Evolutionary conservation across 2,888 invertebrate genomes (phyloP), one percentile per base, ranked within the genome.

Genomic region (Ochropleura leucogaster): DNA sequence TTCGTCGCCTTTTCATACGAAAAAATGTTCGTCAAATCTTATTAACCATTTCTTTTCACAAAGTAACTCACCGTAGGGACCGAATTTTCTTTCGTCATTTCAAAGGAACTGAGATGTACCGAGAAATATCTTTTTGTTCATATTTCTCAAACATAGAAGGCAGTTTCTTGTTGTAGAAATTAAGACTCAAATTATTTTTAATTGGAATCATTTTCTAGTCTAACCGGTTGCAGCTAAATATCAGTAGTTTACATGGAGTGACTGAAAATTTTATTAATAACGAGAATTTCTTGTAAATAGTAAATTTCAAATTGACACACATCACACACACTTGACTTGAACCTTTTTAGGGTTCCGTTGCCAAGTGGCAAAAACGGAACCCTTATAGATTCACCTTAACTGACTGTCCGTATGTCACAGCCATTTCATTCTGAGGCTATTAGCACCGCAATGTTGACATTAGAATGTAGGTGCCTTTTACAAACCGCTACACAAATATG

Each of bases 11-110:
- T 79, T 65, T 79, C 72, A 72, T 60, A 44, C 59, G 51, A 65
- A 66, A 57, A 77, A 77, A 62, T 20, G 40, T 40, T 72, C 65
- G 42, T 40, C 20, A 62, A 71, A 77, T 77, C 79, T 79, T 65
- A 77, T 79, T 79, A 64, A 77, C 72, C 64, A 55, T 77, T 72
- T 65, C 65, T 66, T 65, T 79, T 47, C 53, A 79, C 47, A 44
- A 77, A 49, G 40, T 53, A 55, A 79, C 60, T 71, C 42, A 59
- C 63, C 64, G 53, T n/a, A 72, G 42, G 60, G 72, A 65, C 51
- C n/a, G 47, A 51, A 72, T 60, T 65, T 65, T 20, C n/a, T 79
- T 79, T 65, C 47, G 60, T 20, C 42, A 53, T 60, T 53, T 72
- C 65, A 30, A 60, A 53, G 44, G 77, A 49, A 71, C 44, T 49